Percentiles rank a stretch among this genome's conserved stretches.
Conservation (phyloP, 2,113 vertebrate species). For the Clarias macrocephalus region DNA sequence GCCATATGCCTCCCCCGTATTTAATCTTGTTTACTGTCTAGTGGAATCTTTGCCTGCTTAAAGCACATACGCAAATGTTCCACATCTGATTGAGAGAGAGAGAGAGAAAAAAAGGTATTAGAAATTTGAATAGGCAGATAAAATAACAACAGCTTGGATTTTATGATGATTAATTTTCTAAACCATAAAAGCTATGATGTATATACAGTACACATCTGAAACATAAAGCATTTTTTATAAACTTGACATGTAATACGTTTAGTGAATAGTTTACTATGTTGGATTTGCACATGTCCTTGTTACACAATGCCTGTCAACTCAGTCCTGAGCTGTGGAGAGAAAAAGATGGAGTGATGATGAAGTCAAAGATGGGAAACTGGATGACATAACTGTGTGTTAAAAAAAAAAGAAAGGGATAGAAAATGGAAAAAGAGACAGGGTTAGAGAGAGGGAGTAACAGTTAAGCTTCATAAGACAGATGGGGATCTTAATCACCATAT, state of each 20-base stretch:
- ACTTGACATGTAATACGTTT: background rate
- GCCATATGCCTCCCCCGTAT: constrained; percentile 27
- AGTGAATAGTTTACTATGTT: background rate
- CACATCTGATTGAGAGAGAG: background rate
- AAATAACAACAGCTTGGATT: background rate
- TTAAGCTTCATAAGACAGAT: constrained; percentile 16
- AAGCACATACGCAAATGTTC: background rate
- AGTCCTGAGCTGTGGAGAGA: background rate
- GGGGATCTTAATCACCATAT: constrained; percentile 15
- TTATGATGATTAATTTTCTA: background rate
- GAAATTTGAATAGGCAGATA: background rate
- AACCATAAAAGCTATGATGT: background rate
- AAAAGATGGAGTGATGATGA: background rate
- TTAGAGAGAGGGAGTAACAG: constrained; percentile 18
- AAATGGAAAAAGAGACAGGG: constrained; percentile 5
- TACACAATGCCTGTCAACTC: background rate
- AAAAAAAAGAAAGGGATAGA: background rate
- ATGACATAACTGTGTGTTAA: background rate
- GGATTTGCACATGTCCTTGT: background rate
- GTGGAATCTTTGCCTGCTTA: constrained; percentile 5
- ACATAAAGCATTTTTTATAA: background rate
- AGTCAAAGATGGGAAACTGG: background rate
- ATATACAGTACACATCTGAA: background rate
- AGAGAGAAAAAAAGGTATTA: background rate
- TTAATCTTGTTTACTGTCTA: background rate